phyloP scores from a whole-genome alignment of 1,140 invertebrate genomes.

The Dufourea novaeangliae region DNA sequence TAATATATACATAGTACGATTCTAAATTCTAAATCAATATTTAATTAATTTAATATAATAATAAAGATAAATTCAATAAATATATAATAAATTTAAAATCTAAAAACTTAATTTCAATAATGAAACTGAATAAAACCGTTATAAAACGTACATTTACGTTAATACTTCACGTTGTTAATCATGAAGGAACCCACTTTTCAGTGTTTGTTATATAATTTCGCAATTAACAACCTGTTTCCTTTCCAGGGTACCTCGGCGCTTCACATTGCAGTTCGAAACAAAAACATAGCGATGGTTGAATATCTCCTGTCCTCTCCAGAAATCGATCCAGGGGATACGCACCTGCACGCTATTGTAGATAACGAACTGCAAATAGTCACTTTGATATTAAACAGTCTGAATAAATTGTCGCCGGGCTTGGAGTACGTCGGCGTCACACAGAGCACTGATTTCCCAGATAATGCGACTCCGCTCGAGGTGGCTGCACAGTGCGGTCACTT shows the following conservation, averaged over 20 bases:
- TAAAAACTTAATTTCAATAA: no score
- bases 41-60: no score
- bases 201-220: no score
- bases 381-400: constrained; percentile 80
- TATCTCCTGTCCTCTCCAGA: constrained; percentile 80
- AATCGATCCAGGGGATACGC: constrained; percentile 83
- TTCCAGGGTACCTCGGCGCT: constrained; percentile 82
- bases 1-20: no score
- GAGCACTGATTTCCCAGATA: constrained; percentile 85
- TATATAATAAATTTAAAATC: no score
- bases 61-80: no score
- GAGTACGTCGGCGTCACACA: constrained; percentile 81
- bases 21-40: no score
- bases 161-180: no score
- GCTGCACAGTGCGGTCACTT: constrained; percentile 88
- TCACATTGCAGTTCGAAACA: constrained; percentile 81
- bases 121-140: no score
- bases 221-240: neutral
- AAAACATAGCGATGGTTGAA: constrained; percentile 81
- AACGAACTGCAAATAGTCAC: constrained; percentile 80
- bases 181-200: no score
- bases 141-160: no score
- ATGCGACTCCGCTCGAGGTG: constrained; percentile 88
- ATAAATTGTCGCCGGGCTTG: constrained; percentile 77
- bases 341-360: constrained; percentile 82